Percentiles rank a stretch among this genome's conserved stretches.
Conservation (phyloP, 2,888 invertebrate genomes). For the Leptothorax acervorum region DNA sequence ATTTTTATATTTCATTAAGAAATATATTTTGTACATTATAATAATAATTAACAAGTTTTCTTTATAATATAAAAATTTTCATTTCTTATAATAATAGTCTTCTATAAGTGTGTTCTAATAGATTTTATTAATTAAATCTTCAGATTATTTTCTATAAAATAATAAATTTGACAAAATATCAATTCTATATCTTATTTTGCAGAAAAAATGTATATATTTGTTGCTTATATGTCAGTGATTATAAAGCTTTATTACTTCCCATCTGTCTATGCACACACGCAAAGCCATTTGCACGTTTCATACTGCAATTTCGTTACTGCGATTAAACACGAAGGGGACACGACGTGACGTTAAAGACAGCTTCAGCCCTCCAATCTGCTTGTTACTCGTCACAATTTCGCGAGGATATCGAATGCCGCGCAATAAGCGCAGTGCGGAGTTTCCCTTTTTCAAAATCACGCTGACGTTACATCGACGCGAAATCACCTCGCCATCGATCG, state of each 20-base stretch:
- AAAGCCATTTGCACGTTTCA: conserved; percentile 35
- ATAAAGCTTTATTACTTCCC: conserved; percentile 30
- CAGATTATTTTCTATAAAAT: background rate
- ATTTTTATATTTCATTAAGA: background rate
- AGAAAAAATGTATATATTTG: background rate
- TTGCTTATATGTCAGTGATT: conserved; percentile 22
- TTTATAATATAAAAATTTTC: background rate
- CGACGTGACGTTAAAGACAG: conserved; percentile 52
- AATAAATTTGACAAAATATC: background rate
- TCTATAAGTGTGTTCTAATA: background rate
- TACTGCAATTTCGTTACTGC: conserved; percentile 35
- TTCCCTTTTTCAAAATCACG: conserved; percentile 39
- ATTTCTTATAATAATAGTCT: background rate
- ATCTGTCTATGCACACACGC: background rate
- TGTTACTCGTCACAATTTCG: conserved; percentile 48
- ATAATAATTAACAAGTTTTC: background rate
- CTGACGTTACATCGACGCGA: conserved; percentile 39
- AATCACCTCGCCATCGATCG: conserved; percentile 39
- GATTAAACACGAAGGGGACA: conserved; percentile 48
- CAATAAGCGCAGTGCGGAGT: conserved; percentile 25
- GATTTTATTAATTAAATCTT: background rate
- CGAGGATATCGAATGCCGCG: conserved; percentile 16
- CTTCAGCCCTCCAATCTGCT: conserved; percentile 40
- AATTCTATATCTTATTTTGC: background rate
- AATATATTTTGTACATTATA: background rate